A percentile compares a stretch with the other conserved stretches of the same genome.
These are phyloP conservation scores for Sebastiscus albofasciatus DNA, from an alignment of 2,797 vertebrate genomes.

Conservation along the genomic window DNA sequence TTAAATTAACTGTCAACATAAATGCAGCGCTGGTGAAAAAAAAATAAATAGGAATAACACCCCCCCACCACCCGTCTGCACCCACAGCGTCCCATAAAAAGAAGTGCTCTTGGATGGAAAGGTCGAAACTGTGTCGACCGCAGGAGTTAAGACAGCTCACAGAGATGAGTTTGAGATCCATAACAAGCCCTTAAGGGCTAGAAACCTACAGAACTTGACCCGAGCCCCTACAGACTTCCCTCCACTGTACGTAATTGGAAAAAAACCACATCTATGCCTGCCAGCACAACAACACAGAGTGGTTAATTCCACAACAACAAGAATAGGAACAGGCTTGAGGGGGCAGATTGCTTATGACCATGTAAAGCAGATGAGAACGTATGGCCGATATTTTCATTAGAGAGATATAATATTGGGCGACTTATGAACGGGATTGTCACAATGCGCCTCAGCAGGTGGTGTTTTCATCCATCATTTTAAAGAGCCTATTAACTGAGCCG, in stretches of 20 bases:
- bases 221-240: constrained; percentile 22
- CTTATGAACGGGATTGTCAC: not conserved
- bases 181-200: constrained; percentile 69
- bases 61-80: constrained; percentile 1
- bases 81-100: constrained; percentile 33
- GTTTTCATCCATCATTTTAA: constrained; percentile 42
- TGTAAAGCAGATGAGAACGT: constrained; percentile 37
- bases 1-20: constrained; percentile 85
- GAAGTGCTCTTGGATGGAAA: constrained; percentile 50
- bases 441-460: constrained; percentile 30
- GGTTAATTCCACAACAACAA: constrained; percentile 42
- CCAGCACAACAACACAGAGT: constrained; percentile 19
- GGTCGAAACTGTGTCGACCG: constrained; percentile 54
- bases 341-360: constrained; percentile 28
- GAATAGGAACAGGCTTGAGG: not conserved
- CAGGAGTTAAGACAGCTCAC: constrained; percentile 60
- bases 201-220: constrained; percentile 60
- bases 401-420: constrained; percentile 18
- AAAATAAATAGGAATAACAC: constrained; percentile 65
- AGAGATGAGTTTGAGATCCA: constrained; percentile 67
- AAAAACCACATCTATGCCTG: constrained; percentile 9
- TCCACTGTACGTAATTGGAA: constrained; percentile 49
- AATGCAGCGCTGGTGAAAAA: constrained; percentile 62
- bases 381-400: constrained; percentile 36
- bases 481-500: constrained; percentile 20